Evolutionary conservation across 2,797 vertebrate genomes (phyloP).

Genomic region (Salarias fasciatus): DNA sequence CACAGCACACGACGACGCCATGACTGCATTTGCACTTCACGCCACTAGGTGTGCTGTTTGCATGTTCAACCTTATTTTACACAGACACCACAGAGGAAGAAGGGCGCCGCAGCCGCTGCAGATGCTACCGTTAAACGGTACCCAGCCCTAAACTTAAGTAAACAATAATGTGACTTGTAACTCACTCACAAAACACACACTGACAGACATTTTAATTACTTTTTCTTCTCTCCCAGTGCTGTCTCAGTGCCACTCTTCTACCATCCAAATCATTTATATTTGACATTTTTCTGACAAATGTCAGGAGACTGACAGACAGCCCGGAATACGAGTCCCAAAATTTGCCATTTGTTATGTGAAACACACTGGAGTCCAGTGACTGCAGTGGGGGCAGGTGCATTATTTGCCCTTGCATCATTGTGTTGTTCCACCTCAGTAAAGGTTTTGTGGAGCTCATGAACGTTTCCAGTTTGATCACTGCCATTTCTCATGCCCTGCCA

Average conservation of each 20-base stretch:
- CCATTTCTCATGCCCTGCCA: constrained; percentile 63
- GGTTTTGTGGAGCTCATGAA: constrained; percentile 54
- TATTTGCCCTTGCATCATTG: constrained; percentile 28
- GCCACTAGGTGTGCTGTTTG: too few relatives aligned
- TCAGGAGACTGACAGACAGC: constrained; percentile 4
- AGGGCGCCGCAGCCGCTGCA: too few relatives aligned
- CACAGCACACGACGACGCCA: too few relatives aligned
- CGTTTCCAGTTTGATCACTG: constrained; percentile 59
- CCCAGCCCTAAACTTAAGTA: constrained; percentile 2
- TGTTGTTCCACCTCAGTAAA: constrained; percentile 35
- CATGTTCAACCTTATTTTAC: too few relatives aligned
- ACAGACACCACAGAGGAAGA: too few relatives aligned
- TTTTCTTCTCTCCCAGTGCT: constrained; percentile 5
- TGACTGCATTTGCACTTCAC: too few relatives aligned
- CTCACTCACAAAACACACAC: not conserved
- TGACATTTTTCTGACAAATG: constrained; percentile 1
- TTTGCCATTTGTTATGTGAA: constrained; percentile 12
- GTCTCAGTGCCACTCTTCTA: not conserved
- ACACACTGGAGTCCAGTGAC: not conserved
- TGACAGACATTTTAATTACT: constrained; percentile 5
- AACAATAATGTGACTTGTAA: not conserved
- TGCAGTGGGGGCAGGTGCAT: constrained; percentile 13
- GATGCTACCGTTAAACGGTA: too few relatives aligned
- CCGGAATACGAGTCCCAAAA: not conserved
- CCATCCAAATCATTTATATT: not conserved